These are phyloP conservation scores for Nettapus auritus DNA, from an alignment of 2,113 vertebrate species.

Conservation along the genomic window DNA sequence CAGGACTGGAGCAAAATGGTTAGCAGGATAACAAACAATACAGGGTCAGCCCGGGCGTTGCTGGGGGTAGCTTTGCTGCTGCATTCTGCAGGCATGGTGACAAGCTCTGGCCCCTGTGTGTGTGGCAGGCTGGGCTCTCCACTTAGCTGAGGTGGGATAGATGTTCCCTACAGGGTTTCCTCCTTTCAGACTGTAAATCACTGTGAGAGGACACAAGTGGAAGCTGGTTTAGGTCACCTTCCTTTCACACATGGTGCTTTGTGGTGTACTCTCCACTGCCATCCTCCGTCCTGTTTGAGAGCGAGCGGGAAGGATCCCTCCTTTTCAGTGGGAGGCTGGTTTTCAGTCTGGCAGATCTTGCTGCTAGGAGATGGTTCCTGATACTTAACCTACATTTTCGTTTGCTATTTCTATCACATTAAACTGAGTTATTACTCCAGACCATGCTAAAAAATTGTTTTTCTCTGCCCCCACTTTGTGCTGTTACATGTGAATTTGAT, in stretches of 20 bases:
- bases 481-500: constrained; percentile 46
- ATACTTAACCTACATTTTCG: constrained; percentile 42
- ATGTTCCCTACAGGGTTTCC: background rate
- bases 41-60: background rate
- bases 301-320: background rate
- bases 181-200: background rate
- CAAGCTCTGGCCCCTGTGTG: too few species aligned
- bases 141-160: background rate
- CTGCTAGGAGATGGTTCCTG: constrained; percentile 1
- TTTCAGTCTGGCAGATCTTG: background rate
- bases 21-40: background rate
- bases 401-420: background rate
- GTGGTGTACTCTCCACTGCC: background rate
- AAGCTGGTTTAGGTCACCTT: background rate
- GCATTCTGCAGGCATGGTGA: background rate
- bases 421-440: constrained; percentile 13
- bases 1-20: background rate
- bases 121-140: background rate
- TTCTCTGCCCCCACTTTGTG: background rate
- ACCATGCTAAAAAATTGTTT: constrained; percentile 24
- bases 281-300: background rate
- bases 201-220: background rate
- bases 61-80: background rate
- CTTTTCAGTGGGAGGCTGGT: background rate
- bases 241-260: background rate